Base-by-base conservation (phyloP, 2,797 vertebrate species). In the Oreochromis grahami region DNA sequence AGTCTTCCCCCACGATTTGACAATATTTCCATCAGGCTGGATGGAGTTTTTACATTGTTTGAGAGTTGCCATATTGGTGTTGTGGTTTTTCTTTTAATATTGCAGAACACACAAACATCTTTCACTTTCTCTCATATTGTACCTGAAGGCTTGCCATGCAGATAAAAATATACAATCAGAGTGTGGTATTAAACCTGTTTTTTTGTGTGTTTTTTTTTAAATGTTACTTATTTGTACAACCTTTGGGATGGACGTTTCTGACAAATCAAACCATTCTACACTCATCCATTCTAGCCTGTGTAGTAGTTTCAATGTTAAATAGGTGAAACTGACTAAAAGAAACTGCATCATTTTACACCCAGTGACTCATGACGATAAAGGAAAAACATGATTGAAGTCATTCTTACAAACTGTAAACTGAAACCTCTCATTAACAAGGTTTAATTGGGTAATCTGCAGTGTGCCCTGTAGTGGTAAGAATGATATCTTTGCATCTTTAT, bases 1-100 rank as follows among this genome's bases (percentile, higher is more conserved):
- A 43, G n/a, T 24, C 63, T 68, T 68, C 38, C n/a, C 63, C n/a
- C 63, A 68, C 63, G 43, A 21, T 68, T 68, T 43, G n/a, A 43
- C 38, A 26, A 24, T 13, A 26, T 68, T 68, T 68, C 36, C 36
- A 68, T 68, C 63, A 43, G 38, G 1, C 21, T 68, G 8, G 58
- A 63, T 41, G 63, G 38, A 43, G 8, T 43, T 68, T 68, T 68
- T 41, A 43, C 21, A 43, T 43, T 43, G 0, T 43, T 68, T 68
- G 21, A 68, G 8, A 24, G 63, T 3, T 43, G n/a, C 36, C 0
- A 38, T 65, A 21, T 24, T 43, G 63, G n/a, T 68, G 38, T 43
- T 43, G 63, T 68, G 21, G 13, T 26, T 68, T 68, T 43, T 68
- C 11, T 68, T 68, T 68, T 68, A 43, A 43, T 43, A 43, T 68